Evolutionary conservation across 1,140 invertebrate genomes (phyloP).

Genomic region (Drosophila kepulauana): DNA sequence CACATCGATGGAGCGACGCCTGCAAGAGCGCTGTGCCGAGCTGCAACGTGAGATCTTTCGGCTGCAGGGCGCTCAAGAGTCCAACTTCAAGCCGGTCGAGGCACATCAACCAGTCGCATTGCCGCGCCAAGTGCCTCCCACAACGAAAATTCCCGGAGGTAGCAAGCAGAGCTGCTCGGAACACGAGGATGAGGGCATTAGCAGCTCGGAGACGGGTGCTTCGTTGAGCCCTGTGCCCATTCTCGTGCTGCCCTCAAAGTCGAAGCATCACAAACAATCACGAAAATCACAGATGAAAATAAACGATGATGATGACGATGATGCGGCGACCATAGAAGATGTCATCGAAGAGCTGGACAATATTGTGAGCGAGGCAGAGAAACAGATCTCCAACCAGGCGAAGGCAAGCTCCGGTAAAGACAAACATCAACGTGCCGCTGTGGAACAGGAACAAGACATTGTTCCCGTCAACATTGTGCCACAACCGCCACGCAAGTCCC

Average conservation of each 20-base stretch:
- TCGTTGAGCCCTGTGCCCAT: conserved; percentile 88
- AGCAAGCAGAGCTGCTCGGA: conserved; percentile 88
- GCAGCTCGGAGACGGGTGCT: conserved; percentile 90
- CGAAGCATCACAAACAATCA: conserved; percentile 82
- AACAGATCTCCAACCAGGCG: conserved; percentile 86
- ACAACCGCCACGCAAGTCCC: conserved; percentile 87
- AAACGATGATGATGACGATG: conserved; percentile 88
- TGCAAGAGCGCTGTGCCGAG: conserved; percentile 90
- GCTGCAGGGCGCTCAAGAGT: conserved; percentile 78
- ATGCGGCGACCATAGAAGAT: conserved; percentile 94
- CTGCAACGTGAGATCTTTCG: conserved; percentile 87
- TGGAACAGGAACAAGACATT: conserved; percentile 86
- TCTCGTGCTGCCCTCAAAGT: conserved; percentile 73
- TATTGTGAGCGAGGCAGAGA: conserved; percentile 93
- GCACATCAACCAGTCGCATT: conserved; percentile 76
- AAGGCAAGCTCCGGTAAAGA: conserved; percentile 70
- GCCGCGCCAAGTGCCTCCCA: conserved; percentile 76
- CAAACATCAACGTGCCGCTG: conserved; percentile 19
- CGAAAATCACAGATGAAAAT: conserved; percentile 28
- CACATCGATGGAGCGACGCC: conserved; percentile 91
- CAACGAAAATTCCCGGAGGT: conserved; percentile 24
- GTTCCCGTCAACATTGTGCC: conserved; percentile 88
- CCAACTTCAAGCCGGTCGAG: conserved; percentile 77
- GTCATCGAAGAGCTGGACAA: conserved; percentile 94
- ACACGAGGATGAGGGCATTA: conserved; percentile 94